A percentile compares a stretch with the other conserved stretches of the same genome.
These are phyloP conservation scores for fruit fly (Drosophila melanogaster) DNA, from an alignment of 1,140 invertebrate genomes.

Conservation along the genomic window Release_6_plus_ISO1_MT NT_033777.3:16584001-16584500, in stretches of 20 bases:
- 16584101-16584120: conserved; percentile 22
- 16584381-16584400: not conserved
- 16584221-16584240: not conserved
- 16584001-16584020: conserved; percentile 69
- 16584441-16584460: no score
- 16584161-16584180: not conserved
- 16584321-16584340: not conserved
- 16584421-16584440: no score
- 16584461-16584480: no score
- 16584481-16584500: no score
- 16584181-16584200: conserved; percentile 1
- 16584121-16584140: conserved; percentile 16
- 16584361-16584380: not conserved
- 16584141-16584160: not conserved
- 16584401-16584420: no score
- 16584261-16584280: not conserved
- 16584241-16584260: not conserved
- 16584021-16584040: conserved; percentile 78
- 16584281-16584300: not conserved
- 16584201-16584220: not conserved
- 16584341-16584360: not conserved
- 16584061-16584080: conserved; percentile 27
- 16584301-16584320: not conserved
- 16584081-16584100: conserved; percentile 40
- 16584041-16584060: conserved; percentile 59